Percentiles rank a stretch among this genome's conserved stretches.
Evolutionary conservation across 2,888 invertebrate genomes (phyloP).

Genomic region (Apodemia mormo): DNA sequence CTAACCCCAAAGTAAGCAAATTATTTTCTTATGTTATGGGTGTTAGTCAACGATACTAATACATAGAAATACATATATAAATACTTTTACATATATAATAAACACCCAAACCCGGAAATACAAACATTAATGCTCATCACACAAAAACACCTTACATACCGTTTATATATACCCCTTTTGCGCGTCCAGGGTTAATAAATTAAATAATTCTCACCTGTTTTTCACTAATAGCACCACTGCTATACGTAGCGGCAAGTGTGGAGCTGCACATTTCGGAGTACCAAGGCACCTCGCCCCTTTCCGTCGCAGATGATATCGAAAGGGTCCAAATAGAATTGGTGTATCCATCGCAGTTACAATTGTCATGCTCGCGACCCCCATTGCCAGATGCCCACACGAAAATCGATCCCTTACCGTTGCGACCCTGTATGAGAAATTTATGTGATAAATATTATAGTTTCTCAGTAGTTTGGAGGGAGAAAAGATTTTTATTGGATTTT

Average conservation of each 20-base stretch:
- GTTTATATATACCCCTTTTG: no score
- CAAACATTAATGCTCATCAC: no score
- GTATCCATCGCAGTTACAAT: conserved; percentile 99
- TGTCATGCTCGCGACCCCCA: conserved; percentile 97
- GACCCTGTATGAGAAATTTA: conserved; percentile 83
- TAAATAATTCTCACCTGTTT: conserved; percentile 83
- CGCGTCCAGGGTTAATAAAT: no score
- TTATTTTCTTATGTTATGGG: no score
- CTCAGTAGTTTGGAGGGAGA: not conserved
- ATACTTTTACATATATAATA: no score
- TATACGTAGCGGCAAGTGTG: conserved; percentile 98
- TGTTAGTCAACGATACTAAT: no score
- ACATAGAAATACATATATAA: no score
- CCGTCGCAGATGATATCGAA: conserved; percentile 97
- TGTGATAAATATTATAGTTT: not conserved
- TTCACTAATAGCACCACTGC: conserved; percentile 95
- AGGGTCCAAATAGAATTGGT: conserved; percentile 99
- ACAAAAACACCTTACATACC: no score
- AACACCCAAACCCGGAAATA: no score
- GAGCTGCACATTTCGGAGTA: conserved; percentile 99
- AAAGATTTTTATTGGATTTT: not conserved
- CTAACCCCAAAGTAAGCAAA: no score
- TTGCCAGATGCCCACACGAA: conserved; percentile 99
- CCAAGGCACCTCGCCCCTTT: conserved; percentile 95
- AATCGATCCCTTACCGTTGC: conserved; percentile 96